Evolutionary conservation across 2,888 invertebrate species (phyloP).

Genomic region (Eilema depressum): DNA sequence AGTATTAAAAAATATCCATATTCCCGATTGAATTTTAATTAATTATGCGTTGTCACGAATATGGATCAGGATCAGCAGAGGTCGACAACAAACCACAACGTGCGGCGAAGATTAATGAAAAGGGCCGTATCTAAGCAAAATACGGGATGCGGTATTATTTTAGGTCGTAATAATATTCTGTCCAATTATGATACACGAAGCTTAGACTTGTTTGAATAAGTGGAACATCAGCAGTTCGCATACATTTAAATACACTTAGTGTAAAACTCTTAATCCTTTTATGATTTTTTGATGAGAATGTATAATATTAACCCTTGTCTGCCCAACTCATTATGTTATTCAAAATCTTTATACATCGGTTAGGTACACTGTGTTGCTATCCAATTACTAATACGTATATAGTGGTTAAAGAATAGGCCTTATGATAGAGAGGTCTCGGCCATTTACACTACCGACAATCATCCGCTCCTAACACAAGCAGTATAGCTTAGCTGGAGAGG

Average conservation of each 20-base stretch:
- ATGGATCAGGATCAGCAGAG: conserved; percentile 13
- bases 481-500: too few relatives aligned
- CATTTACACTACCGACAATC: too few relatives aligned
- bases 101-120: conserved; percentile 27
- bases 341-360: too few relatives aligned
- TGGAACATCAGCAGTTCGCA: not conserved
- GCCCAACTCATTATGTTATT: too few relatives aligned
- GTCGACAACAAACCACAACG: conserved; percentile 16
- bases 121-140: conserved; percentile 15
- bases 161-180: conserved; percentile 9
- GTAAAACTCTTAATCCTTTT: not conserved
- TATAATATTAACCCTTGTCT: not conserved
- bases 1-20: too few relatives aligned
- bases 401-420: too few relatives aligned
- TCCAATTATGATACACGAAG: conserved; percentile 7
- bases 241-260: not conserved
- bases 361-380: too few relatives aligned
- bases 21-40: conserved; percentile 14
- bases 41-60: conserved; percentile 28
- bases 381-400: too few relatives aligned
- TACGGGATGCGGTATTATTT: conserved; percentile 18
- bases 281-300: not conserved
- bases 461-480: too few relatives aligned
- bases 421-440: too few relatives aligned
- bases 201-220: conserved; percentile 14